These are phyloP conservation scores for Botia kubotai DNA, from an alignment of 2,797 vertebrate species.

Conservation along the genomic window DNA sequence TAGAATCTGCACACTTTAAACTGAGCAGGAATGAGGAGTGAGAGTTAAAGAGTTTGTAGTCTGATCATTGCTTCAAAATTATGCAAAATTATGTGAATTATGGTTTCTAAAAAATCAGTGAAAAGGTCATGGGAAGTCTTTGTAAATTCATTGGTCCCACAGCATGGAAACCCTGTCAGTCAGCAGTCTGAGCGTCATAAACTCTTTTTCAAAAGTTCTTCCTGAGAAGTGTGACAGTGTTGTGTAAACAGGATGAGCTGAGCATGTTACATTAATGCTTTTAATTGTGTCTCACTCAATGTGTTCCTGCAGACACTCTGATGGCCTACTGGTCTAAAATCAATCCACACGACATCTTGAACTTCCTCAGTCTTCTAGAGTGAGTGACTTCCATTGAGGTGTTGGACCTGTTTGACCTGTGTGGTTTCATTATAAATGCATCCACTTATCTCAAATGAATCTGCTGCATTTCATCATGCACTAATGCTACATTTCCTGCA, in stretches of 20 bases:
- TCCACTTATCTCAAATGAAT: neutral
- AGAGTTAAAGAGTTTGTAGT: too few relatives aligned
- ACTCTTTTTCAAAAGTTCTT: neutral
- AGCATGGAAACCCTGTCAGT: constrained; percentile 2
- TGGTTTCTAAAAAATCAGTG: neutral
- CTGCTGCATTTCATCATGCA: too few relatives aligned
- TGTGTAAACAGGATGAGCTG: neutral
- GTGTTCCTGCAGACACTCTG: constrained; percentile 84
- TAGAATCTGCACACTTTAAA: too few relatives aligned
- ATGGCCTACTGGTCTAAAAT: constrained; percentile 94
- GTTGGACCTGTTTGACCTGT: neutral
- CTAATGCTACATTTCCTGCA: too few relatives aligned
- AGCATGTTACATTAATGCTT: constrained; percentile 4
- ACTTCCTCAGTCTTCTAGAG: constrained; percentile 92
- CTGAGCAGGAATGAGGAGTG: too few relatives aligned
- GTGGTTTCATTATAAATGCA: neutral
- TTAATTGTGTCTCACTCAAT: constrained; percentile 4
- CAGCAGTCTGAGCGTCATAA: neutral
- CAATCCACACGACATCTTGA: constrained; percentile 90
- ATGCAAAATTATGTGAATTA: neutral
- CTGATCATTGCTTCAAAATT: neutral
- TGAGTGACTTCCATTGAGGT: constrained; percentile 75
- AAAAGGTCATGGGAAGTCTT: neutral
- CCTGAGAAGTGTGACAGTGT: neutral
- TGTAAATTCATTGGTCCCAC: neutral